A percentile compares a stretch with the other conserved stretches of the same genome.
Evolutionary conservation across 2,113 vertebrate genomes (phyloP).

Genomic region (Melierax canorus): DNA sequence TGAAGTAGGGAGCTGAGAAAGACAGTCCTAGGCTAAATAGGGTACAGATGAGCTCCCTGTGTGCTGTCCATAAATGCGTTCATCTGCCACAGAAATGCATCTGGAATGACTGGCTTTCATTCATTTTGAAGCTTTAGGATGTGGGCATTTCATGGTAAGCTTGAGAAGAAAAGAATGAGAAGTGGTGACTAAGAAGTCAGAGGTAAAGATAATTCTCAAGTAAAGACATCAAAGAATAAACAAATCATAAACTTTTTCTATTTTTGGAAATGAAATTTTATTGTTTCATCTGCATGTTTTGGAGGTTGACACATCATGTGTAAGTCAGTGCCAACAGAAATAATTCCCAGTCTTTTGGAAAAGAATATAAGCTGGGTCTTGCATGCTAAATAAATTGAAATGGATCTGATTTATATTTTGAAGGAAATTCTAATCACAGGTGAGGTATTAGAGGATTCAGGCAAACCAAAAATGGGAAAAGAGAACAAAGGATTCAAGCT

Average conservation of each 20-base stretch:
- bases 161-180: neutral
- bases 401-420: neutral
- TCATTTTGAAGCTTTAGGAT: neutral
- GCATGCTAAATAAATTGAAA: fast-evolving
- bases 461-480: fast-evolving
- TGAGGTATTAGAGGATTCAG: fast-evolving
- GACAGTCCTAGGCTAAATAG: fast-evolving
- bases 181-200: neutral
- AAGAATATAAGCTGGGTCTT: neutral
- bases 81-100: neutral
- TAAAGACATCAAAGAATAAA: neutral
- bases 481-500: fast-evolving
- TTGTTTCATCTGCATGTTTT: neutral
- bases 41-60: neutral
- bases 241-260: neutral
- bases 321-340: neutral
- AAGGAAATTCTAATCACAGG: neutral
- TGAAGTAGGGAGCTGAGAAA: neutral
- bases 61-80: neutral
- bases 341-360: neutral
- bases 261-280: slow-evolving; percentile 11
- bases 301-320: fast-evolving
- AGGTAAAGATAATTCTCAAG: neutral
- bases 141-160: neutral
- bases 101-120: neutral